Percentiles rank a stretch among this genome's conserved stretches.
These are phyloP conservation scores for Acanthaster planci DNA, from an alignment of 35 echinoderm and acorn worm genomes.

Conservation along the genomic window DNA sequence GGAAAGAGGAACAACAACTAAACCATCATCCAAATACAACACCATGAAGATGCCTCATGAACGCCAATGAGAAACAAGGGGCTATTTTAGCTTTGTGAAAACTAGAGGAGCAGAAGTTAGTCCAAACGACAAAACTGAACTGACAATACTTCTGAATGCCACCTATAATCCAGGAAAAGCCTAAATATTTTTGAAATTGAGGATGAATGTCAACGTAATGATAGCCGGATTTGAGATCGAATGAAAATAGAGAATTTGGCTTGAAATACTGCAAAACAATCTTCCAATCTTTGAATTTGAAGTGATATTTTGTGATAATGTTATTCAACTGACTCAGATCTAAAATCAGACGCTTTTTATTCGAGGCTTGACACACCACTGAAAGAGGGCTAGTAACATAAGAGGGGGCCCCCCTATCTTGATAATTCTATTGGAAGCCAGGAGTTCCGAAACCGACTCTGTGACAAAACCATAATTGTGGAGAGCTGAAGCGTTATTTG, in stretches of 20 bases:
- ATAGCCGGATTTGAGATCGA: constrained; percentile 33
- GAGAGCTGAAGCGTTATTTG: not conserved
- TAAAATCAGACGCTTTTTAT: constrained; percentile 21
- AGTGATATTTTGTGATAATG: not conserved
- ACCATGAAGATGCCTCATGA: not conserved
- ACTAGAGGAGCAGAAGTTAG: constrained; percentile 19
- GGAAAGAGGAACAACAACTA: not conserved
- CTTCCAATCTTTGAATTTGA: constrained; percentile 22
- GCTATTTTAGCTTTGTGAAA: constrained; percentile 22
- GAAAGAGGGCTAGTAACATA: not conserved
- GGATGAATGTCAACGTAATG: constrained; percentile 28
- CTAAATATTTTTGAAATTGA: not conserved
- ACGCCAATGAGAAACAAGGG: constrained; percentile 18
- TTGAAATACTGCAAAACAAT: constrained; percentile 14
- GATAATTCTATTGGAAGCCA: not conserved
- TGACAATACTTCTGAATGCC: constrained; percentile 9
- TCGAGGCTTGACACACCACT: not conserved
- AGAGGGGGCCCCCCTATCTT: not conserved
- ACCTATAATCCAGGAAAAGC: constrained; percentile 23
- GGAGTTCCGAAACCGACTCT: not conserved
- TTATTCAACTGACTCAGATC: constrained; percentile 30
- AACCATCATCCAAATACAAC: constrained; percentile 35
- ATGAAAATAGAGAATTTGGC: not conserved
- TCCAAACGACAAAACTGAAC: constrained; percentile 34
- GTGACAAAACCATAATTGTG: not conserved